Base-by-base conservation (phyloP, 2,888 invertebrate genomes). In the Lycophotia porphyrea region DNA sequence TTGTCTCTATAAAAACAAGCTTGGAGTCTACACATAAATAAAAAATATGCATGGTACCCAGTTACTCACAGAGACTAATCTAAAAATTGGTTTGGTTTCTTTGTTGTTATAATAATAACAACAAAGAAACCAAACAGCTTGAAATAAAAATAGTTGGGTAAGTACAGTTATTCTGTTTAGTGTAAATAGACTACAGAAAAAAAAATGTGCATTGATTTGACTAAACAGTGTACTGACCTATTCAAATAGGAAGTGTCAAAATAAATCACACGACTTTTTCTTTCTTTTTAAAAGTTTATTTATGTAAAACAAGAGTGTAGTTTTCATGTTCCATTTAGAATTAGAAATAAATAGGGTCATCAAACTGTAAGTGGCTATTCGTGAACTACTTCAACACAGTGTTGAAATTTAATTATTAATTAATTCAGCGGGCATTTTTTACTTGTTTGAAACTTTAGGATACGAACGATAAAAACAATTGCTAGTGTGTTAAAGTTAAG, bases 341-440 rank as follows among this genome's bases (percentile, higher is more conserved):
- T 64, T 34, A 1, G n/a, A n/a, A 63, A 27, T 71, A 60, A 74
- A 68, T 81, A 81, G 44, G 84, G 80, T 81, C 84, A 84, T 64
- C 66, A 79, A 71, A 84, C 84, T 72, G 67, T 77, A 39, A 11
- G 27, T 58, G 15, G 31, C 39, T 71, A 63, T 44, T 70, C 36
- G 24, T 69, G 60, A 36, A 34, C 49, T 66, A 69, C 52, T 55
- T 78, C 42, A 70, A 58, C 13, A 70, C n/a, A 69, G 24, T 34
- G 61, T 42, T 13, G 63, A 63, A 68, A 68, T 66, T 64, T 47
- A 31, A 47, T 49, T 44, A 61, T 5, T 52, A 64, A 64, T 74
- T 15, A 64, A 63, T 60, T 44, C 70, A 71, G n/a, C 42, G 7
- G 39, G 36, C 21, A 44, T 39, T 55, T 74, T 74, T 68, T 24